These are phyloP conservation scores for Rhopalosiphum padi DNA, from an alignment of 1,140 invertebrate species.

Conservation along the genomic window DNA sequence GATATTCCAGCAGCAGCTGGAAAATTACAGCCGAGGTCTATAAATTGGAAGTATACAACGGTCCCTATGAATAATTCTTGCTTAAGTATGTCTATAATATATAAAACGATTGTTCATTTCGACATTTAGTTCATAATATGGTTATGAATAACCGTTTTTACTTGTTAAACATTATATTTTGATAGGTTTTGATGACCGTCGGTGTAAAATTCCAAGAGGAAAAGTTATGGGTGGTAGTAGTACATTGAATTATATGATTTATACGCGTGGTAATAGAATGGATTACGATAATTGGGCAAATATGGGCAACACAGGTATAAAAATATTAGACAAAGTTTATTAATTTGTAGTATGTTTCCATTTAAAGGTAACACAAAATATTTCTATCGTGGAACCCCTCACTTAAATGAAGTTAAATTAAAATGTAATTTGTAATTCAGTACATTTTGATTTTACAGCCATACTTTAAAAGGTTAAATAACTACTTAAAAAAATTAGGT, in stretches of 20 bases:
- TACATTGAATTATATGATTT: conserved; percentile 71
- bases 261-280: conserved; percentile 68
- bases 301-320: conserved; percentile 73
- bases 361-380: neutral
- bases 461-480: neutral
- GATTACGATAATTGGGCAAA: conserved; percentile 70
- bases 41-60: conserved; percentile 71
- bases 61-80: conserved; percentile 67
- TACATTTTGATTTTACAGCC: neutral
- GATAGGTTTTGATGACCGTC: conserved; percentile 63
- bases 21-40: conserved; percentile 68
- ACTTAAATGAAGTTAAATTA: neutral
- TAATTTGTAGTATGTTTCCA: neutral
- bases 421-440: neutral
- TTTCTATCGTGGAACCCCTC: neutral
- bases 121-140: neutral
- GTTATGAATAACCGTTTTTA: neutral
- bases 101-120: neutral
- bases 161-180: neutral
- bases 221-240: conserved; percentile 72
- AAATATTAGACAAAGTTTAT: conserved; percentile 72
- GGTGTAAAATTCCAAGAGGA: conserved; percentile 62
- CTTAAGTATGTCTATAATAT: conserved; percentile 61
- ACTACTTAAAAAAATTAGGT: neutral
- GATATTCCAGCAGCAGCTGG: conserved; percentile 73